Evolutionary conservation across 2,113 vertebrate species (phyloP), one percentile per base, ranked within the genome.

Genomic region (Catharus minimus): DNA sequence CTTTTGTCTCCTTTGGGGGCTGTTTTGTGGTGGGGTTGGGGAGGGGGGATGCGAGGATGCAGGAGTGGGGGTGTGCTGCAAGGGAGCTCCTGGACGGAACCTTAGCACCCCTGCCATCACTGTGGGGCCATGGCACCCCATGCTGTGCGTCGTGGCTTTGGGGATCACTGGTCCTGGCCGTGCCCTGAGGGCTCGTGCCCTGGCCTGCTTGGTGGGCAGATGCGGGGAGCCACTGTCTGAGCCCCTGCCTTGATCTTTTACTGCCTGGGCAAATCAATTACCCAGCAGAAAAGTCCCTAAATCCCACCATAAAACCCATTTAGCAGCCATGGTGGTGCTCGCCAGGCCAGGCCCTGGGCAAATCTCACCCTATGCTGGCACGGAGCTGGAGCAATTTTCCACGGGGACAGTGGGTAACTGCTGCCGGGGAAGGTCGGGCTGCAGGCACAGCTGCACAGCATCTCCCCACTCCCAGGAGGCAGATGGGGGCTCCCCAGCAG

Each of bases 1-100:
- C 97, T 97, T 97, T 97, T 98, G 96, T 98, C 97, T 98, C 97
- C 88, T 92, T 94, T 82, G 73, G 86, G 92, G 81, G 90, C 90
- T 95, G 95, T 96, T 97, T 95, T 94, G 93, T 53, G 66, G 82
- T 91, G 92, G 79, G 73, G 80, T 75, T 92, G 75, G 77, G 74
- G 81, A 77, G 92, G 87, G 82, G 38, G 82, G 87, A 46, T 88
- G 72, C 26, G 2, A 94, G 72, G 81, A 95, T 82, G 87, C 33
- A 11, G 89, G 74, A 82, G 83, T 46, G 81, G 56, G 52, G 66
- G 86, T 92, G 52, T 86, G 92, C 94, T 92, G 83, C 73, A 87
- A 84, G 67, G 64, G 75, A 78, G 64, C 49, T 85, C 78, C 74
- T 69, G 69, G 88, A 74, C 0, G 0, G 83, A 92, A 16, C 64